Evolutionary conservation across 2,113 vertebrate species (phyloP).

Genomic region (Seriola aureovittata): DNA sequence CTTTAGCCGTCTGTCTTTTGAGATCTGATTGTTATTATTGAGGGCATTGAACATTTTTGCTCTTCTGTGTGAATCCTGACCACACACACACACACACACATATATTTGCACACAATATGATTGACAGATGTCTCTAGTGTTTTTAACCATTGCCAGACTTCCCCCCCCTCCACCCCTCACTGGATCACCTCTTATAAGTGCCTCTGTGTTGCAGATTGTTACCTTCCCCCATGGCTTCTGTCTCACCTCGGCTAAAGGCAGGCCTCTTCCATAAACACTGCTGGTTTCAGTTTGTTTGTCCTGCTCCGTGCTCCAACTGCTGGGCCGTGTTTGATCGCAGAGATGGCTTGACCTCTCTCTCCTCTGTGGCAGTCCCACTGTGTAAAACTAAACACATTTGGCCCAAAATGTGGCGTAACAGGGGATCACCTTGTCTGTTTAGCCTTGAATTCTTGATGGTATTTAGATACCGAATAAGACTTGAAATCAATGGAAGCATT

Average conservation of each 20-base stretch:
- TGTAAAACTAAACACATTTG: conserved; percentile 22
- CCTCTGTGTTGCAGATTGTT: conserved; percentile 32
- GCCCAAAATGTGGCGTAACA: not conserved
- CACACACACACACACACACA: conserved; percentile 40
- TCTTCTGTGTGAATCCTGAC: conserved; percentile 38
- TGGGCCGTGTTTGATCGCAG: conserved; percentile 45
- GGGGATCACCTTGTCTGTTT: not conserved
- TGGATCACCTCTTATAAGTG: conserved; percentile 14
- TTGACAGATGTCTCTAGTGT: conserved; percentile 42
- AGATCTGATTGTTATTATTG: conserved; percentile 24
- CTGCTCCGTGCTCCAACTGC: conserved; percentile 5
- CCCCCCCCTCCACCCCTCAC: not conserved
- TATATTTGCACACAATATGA: conserved; percentile 33
- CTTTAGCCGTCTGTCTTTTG: conserved; percentile 14
- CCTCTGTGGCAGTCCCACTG: not conserved
- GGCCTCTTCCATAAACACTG: conserved; percentile 52
- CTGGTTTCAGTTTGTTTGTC: conserved; percentile 56
- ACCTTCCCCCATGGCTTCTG: conserved; percentile 13
- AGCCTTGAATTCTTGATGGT: not conserved
- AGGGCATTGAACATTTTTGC: conserved; percentile 10
- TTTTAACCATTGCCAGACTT: conserved; percentile 61
- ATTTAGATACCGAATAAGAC: too few relatives aligned
- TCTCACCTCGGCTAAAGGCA: conserved; percentile 48
- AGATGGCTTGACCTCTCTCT: conserved; percentile 13
- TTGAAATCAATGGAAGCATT: too few relatives aligned